Evolutionary conservation across 2,888 invertebrate genomes (phyloP), one percentile per base, ranked within the genome.

Genomic region (Noctuana brunneofusca): DNA sequence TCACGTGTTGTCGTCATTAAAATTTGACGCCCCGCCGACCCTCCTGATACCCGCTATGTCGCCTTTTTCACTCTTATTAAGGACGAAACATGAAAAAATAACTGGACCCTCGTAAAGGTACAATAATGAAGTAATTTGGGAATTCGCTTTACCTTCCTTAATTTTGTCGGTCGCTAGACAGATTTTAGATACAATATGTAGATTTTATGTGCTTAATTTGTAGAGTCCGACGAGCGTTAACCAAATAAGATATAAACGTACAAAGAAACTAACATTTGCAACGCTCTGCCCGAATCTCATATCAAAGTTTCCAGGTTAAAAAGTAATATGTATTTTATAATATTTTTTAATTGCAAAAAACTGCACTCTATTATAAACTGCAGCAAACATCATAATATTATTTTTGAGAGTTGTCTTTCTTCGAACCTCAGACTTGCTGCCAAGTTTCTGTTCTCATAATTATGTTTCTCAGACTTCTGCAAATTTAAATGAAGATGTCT

Each of bases 1-100:
- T 72, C 74, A 77, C 71, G 70, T 74, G 72, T 63, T 72, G 68
- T 68, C 72, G 66, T 80, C 79, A 81, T 85, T 83, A 84, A 83
- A 82, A 78, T 73, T 69, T 72, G 74, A 74, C 80, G 76, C 76
- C 64, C 64, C 63, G 76, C 74, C 75, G 76, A 75, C 60, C 16
- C 35, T 46, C 14, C n/a, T 53, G 46, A 35, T 46, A 22, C 16
- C 14, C 30, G 50, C 50, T 27, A 30, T 14, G 50, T 9, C 20
- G 46, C 54, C 35, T 32, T 60, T 59, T 60, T 60, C 54, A 53
- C 46, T 54, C 59, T 60, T 54, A 60, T 54, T 48, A 60, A 35
- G 48, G 48, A 54, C 9, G 60, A 54, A 59, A 60, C 54, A 38
- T 54, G 48, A 60, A 60, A n/a, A 60, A 60, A 60, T 60, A 60